Percentiles rank a stretch among this genome's conserved stretches.
These are phyloP conservation scores for Microctonus hyperodae DNA, from an alignment of 2,888 invertebrate species.

Conservation along the genomic window DNA sequence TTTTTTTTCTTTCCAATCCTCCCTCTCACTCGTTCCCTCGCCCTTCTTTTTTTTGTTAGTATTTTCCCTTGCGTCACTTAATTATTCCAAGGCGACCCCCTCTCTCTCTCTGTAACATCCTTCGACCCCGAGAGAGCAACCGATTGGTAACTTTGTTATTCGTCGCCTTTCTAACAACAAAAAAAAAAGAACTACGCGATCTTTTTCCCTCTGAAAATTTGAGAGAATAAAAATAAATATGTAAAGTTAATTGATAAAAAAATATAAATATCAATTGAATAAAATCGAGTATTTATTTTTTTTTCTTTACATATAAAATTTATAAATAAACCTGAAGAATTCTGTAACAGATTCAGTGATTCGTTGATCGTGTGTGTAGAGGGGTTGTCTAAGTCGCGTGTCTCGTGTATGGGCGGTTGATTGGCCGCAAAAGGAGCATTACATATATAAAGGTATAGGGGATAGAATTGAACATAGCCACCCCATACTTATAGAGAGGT, in stretches of 20 bases:
- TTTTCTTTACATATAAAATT: not conserved
- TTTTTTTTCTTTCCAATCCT: not conserved
- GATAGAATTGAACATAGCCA: not conserved
- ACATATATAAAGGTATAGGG: not conserved
- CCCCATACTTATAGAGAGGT: conserved; percentile 7
- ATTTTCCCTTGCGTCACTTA: conserved; percentile 48
- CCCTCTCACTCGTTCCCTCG: not conserved
- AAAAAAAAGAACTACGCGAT: conserved; percentile 39
- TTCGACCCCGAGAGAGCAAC: conserved; percentile 44
- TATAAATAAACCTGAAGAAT: too few species aligned
- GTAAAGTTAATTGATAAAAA: not conserved
- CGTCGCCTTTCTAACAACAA: conserved; percentile 41
- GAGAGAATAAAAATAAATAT: too few species aligned
- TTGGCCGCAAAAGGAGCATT: conserved; percentile 61
- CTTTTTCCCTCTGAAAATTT: conserved; percentile 26
- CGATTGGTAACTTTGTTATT: conserved; percentile 56
- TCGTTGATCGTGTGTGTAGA: not conserved
- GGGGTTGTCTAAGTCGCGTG: conserved; percentile 47
- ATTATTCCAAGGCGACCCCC: conserved; percentile 50
- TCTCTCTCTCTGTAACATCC: conserved; percentile 31
- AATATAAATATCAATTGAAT: too few species aligned
- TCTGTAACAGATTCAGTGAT: conserved; percentile 2
- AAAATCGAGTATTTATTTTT: not conserved
- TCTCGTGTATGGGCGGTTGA: conserved; percentile 59
- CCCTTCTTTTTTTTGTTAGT: conserved; percentile 11